Conservation (phyloP, 2,888 invertebrate genomes). For the Lomographa bimaculata region DNA sequence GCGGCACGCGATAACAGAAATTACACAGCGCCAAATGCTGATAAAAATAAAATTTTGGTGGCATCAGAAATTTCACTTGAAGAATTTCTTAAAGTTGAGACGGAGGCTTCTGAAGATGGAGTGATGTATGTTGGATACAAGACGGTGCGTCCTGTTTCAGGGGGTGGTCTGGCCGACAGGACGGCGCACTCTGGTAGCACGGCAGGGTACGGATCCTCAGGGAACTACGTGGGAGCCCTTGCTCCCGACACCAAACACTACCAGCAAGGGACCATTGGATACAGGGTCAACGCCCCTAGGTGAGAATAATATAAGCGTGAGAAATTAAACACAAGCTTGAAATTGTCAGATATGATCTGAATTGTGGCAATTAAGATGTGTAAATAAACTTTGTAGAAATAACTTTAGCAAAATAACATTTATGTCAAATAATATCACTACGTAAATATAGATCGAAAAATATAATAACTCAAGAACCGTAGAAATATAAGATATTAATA, state of each 20-base stretch:
- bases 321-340: slow-evolving; percentile 19
- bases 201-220: slow-evolving; percentile 81
- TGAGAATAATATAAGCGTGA: slow-evolving; percentile 61
- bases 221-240: slow-evolving; percentile 71
- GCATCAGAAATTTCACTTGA: slow-evolving; percentile 24
- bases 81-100: slow-evolving; percentile 15
- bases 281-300: slow-evolving; percentile 86
- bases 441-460: too few species aligned
- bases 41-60: slow-evolving; percentile 26
- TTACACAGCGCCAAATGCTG: slow-evolving; percentile 37
- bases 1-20: slow-evolving; percentile 63
- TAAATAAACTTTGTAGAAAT: slow-evolving; percentile 1
- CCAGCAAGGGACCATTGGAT: slow-evolving; percentile 81
- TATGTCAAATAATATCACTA: too few species aligned
- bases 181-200: slow-evolving; percentile 87
- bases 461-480: too few species aligned
- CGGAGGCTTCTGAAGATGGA: slow-evolving; percentile 24
- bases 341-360: slow-evolving; percentile 22
- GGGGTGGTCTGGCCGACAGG: slow-evolving; percentile 88
- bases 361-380: slow-evolving; percentile 13
- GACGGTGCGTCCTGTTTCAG: slow-evolving; percentile 74
- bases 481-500: too few species aligned
- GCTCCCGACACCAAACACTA: slow-evolving; percentile 79
- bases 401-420: too few species aligned
- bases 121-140: slow-evolving; percentile 52